These are phyloP conservation scores for Strongylocentrotus purpuratus DNA, from an alignment of 35 echinoderm and acorn worm genomes.

Conservation along the genomic window DNA sequence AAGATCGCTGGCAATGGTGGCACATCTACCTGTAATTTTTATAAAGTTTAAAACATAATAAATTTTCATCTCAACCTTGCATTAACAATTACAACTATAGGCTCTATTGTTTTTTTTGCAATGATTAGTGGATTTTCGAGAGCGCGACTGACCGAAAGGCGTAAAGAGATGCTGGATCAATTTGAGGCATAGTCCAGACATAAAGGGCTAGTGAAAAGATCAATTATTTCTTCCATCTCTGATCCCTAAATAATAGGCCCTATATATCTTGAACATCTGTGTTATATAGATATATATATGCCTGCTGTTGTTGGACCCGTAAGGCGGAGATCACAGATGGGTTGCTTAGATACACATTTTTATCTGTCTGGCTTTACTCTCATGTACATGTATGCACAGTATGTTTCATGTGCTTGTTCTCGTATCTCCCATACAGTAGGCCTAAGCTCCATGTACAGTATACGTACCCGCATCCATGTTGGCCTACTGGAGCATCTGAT, in stretches of 20 bases:
- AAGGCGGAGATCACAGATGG: neutral
- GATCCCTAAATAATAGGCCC: neutral
- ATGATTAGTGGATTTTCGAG: neutral
- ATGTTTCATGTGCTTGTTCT: neutral
- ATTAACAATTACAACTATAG: too few relatives aligned
- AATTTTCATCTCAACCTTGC: too few relatives aligned
- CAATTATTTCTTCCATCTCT: neutral
- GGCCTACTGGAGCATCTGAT: too few relatives aligned
- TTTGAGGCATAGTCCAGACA: neutral
- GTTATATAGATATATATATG: neutral
- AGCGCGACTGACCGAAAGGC: neutral
- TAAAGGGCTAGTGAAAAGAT: neutral
- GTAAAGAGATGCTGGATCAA: neutral
- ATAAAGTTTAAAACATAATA: too few relatives aligned
- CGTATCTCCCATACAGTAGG: neutral
- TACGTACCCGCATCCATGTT: too few relatives aligned
- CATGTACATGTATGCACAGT: neutral
- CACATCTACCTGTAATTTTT: too few relatives aligned
- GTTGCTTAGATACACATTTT: neutral
- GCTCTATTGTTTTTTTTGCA: neutral
- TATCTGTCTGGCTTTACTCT: neutral
- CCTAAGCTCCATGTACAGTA: too few relatives aligned
- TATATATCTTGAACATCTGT: neutral
- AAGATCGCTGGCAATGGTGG: too few relatives aligned
- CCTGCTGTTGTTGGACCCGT: neutral